Evolutionary conservation across 1,140 invertebrate genomes (phyloP).

Genomic region (Belonocnema kinseyi): DNA sequence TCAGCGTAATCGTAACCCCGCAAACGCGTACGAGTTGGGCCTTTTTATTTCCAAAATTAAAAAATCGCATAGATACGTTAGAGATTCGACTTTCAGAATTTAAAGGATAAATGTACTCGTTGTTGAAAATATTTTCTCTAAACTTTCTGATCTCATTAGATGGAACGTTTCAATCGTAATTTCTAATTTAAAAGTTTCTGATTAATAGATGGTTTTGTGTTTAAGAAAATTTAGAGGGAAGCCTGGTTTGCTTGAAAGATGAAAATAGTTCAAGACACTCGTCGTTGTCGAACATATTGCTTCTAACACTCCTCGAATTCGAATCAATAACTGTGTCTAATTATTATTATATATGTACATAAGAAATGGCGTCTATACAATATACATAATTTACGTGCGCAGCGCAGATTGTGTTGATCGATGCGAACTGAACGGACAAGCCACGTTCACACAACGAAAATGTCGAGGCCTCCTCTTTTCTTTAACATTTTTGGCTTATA

Average conservation of each 20-base stretch:
- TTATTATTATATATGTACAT: slow-evolving; percentile 31
- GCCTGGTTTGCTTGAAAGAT: background rate
- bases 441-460: background rate
- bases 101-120: background rate
- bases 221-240: background rate
- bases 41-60: background rate
- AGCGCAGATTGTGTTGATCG: slow-evolving; percentile 25
- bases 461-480: background rate
- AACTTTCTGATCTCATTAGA: slow-evolving; percentile 4
- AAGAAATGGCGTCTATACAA: slow-evolving; percentile 12
- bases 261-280: background rate
- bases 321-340: slow-evolving; percentile 26
- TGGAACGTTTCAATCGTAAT: background rate
- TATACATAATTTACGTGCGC: slow-evolving; percentile 5
- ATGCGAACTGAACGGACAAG: slow-evolving; percentile 12
- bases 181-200: background rate
- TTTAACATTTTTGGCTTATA: too few species aligned
- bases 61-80: background rate
- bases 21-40: background rate
- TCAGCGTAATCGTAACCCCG: slow-evolving; percentile 39
- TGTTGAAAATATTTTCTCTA: slow-evolving; percentile 8
- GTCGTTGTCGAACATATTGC: too few species aligned
- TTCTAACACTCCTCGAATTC: background rate
- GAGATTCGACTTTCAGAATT: background rate
- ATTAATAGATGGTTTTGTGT: background rate